Evolutionary conservation across 2,113 vertebrate species (phyloP), one percentile per base, ranked within the genome.

Genomic region (Himantopus leucocephalus): DNA sequence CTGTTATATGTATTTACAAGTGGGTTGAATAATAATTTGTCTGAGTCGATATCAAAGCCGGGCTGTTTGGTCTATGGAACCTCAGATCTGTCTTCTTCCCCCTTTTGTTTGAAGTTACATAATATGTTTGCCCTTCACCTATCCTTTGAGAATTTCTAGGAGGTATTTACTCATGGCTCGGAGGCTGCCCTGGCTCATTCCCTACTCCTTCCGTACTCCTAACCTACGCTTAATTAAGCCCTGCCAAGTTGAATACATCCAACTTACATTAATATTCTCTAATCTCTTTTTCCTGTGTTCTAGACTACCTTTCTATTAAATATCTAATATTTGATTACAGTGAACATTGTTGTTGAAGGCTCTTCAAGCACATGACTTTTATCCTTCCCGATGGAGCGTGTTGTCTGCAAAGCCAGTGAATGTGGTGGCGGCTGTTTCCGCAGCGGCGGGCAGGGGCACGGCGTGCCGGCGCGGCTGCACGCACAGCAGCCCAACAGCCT

Each of bases 61-160:
- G 59, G 63, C 78, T 93, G 75, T 92, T 93, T 95, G 77, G 67
- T 92, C 90, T 90, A 3, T 45, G 59, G 58, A 92, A 79, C 55
- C 78, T 80, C 75, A 73, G 53, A 60, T 82, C 50, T 88, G 66
- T 92, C 90, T 92, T 34, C 75, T 88, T 88, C 29, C 22, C 71
- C 26, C 12, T 82, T 85, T 80, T 93, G 84, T 95, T 90, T 96
- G 90, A 94, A 92, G 66, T 91, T 88, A 90, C 85, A 73, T 82
- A 82, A 73, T 77, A 30, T 27, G 29, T 73, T 96, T 88, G 74
- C 59, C 78, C 55, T 88, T 94, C 24, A 3, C 47, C 67, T 11
- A 63, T 92, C 63, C 82, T 70, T 70, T 80, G 53, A 79, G 78
- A 85, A 70, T 90, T 93, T 92, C 85, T 88, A 22, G 71, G 66